Evolutionary conservation across 2,888 invertebrate species (phyloP).

Genomic region (Machimus rusticus): DNA sequence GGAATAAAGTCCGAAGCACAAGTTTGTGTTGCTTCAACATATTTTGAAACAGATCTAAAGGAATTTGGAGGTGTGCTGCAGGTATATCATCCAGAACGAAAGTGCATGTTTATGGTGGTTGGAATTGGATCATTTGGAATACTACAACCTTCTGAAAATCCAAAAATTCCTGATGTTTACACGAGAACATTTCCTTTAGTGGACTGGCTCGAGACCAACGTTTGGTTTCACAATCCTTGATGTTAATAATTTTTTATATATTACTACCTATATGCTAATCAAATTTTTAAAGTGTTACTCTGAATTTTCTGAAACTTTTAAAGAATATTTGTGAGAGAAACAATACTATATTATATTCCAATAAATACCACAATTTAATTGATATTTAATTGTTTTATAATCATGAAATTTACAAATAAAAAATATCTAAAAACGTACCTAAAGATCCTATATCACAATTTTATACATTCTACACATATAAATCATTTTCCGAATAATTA

Average conservation of each 20-base stretch:
- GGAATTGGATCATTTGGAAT: conserved; percentile 65
- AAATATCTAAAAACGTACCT: too few relatives aligned
- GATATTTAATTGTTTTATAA: too few relatives aligned
- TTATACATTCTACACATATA: too few relatives aligned
- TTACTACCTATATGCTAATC: too few relatives aligned
- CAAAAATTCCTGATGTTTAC: neutral
- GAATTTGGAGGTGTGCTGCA: conserved; percentile 70
- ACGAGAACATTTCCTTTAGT: neutral
- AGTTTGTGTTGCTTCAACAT: neutral
- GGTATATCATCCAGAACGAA: conserved; percentile 54
- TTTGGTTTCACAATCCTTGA: neutral
- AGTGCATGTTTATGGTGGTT: conserved; percentile 64
- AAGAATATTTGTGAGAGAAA: too few relatives aligned
- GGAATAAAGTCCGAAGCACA: neutral
- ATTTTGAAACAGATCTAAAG: neutral
- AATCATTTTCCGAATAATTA: too few relatives aligned
- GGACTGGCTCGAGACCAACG: neutral
- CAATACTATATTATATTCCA: too few relatives aligned
- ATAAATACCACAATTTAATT: too few relatives aligned
- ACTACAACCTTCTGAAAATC: neutral
- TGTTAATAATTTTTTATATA: neutral
- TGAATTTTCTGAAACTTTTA: too few relatives aligned
- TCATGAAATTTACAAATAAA: too few relatives aligned
- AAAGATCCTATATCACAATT: too few relatives aligned
- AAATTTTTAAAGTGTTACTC: too few relatives aligned